A percentile compares a stretch with the other conserved stretches of the same genome.
Evolutionary conservation across 2,888 invertebrate genomes (phyloP).

Genomic region (Argyresthia goedartella): DNA sequence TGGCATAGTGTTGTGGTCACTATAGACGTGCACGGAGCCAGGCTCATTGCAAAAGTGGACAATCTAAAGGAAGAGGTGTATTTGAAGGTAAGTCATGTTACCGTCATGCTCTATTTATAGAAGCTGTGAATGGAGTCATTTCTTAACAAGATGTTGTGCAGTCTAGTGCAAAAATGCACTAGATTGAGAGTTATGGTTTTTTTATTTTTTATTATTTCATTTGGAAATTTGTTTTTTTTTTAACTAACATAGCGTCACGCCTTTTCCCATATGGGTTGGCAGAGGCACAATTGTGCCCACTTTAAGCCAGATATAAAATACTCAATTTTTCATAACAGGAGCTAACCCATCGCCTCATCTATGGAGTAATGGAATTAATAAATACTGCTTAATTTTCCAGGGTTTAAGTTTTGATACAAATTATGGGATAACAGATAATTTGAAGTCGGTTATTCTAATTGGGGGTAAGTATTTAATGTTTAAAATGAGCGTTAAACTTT

Average conservation of each 20-base stretch:
- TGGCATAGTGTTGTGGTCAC: slow-evolving; percentile 92
- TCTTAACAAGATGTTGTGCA: no score
- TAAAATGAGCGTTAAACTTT: no score
- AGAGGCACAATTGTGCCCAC: no score
- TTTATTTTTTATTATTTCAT: not conserved
- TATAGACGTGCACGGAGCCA: slow-evolving; percentile 88
- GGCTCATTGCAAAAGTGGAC: slow-evolving; percentile 89
- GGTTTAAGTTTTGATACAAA: slow-evolving; percentile 87
- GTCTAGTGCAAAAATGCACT: no score
- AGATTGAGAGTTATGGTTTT: not conserved
- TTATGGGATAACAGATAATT: slow-evolving; percentile 88
- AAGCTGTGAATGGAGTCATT: no score
- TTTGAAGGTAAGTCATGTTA: slow-evolving; percentile 69
- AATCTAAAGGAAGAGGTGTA: slow-evolving; percentile 85
- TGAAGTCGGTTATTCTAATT: slow-evolving; percentile 89
- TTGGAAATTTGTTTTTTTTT: not conserved
- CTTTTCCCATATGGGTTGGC: no score
- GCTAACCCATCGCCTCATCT: not conserved
- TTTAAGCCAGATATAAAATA: no score
- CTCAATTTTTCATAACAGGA: no score
- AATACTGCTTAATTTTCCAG: slow-evolving; percentile 26
- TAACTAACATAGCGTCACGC: not conserved
- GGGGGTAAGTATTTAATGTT: slow-evolving; percentile 74
- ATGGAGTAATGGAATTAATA: not conserved
- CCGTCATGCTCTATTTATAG: no score